Evolutionary conservation across 2,113 vertebrate species (phyloP).

Genomic region (Alexandromys fortis): DNA sequence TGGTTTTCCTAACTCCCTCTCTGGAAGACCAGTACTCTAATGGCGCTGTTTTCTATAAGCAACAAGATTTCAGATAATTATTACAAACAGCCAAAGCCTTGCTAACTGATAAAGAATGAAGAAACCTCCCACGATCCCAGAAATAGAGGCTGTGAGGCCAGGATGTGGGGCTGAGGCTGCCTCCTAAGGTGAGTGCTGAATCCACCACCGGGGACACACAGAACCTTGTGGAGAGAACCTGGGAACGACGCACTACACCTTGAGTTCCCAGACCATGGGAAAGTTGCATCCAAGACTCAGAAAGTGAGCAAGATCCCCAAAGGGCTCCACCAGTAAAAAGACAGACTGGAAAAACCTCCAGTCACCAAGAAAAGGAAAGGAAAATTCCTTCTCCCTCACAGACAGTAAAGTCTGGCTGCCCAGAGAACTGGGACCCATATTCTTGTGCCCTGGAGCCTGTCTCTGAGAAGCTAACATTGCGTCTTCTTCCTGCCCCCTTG

Average conservation of each 20-base stretch:
- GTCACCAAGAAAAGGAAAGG: background rate
- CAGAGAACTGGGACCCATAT: background rate
- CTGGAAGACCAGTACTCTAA: background rate
- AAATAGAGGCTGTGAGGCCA: background rate
- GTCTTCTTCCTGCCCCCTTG: background rate
- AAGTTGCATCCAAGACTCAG: background rate
- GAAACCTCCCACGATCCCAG: background rate
- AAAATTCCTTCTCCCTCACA: background rate
- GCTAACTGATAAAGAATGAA: conserved; percentile 5
- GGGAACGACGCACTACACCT: background rate
- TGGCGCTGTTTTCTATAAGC: background rate
- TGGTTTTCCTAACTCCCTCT: background rate
- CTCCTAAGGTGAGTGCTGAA: background rate
- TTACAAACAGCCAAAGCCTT: background rate
- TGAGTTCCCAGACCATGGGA: background rate
- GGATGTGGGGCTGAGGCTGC: background rate
- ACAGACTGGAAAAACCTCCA: background rate
- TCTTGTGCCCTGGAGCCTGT: background rate
- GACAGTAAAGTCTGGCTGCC: background rate
- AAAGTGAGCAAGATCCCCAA: background rate
- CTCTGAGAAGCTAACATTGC: background rate
- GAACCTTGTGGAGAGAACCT: background rate
- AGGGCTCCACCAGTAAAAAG: background rate
- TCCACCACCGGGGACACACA: no score
- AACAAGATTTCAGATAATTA: background rate